These are phyloP conservation scores for Hemitrygon akajei DNA, from an alignment of 2,797 vertebrate species.

Conservation along the genomic window DNA sequence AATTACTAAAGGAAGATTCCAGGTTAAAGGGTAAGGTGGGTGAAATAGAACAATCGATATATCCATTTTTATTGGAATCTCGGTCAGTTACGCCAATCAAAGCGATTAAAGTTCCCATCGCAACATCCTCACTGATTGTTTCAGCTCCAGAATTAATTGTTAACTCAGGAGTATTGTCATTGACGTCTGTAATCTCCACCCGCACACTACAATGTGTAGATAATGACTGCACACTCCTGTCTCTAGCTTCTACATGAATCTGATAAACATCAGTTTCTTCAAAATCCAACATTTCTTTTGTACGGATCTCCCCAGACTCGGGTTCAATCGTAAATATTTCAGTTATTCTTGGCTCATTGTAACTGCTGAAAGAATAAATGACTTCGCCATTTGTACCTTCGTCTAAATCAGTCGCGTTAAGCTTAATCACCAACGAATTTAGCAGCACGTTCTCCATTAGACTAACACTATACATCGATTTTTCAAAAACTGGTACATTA, in stretches of 20 bases:
- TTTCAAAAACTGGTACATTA: slow-evolving; percentile 45
- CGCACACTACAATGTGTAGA: slow-evolving; percentile 39
- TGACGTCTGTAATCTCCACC: slow-evolving; percentile 45
- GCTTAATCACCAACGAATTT: slow-evolving; percentile 38
- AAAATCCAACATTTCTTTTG: slow-evolving; percentile 43
- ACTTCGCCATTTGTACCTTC: slow-evolving; percentile 42
- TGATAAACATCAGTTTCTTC: slow-evolving; percentile 43
- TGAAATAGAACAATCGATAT: slow-evolving; percentile 39
- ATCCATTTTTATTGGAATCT: slow-evolving; percentile 42
- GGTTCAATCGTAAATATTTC: slow-evolving; percentile 47
- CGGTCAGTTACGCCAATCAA: slow-evolving; percentile 44
- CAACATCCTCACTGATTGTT: slow-evolving; percentile 39
- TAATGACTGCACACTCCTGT: slow-evolving; percentile 42
- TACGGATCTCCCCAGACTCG: slow-evolving; percentile 43
- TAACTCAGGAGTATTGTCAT: slow-evolving; percentile 46
- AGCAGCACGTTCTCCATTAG: slow-evolving; percentile 41
- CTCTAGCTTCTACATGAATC: slow-evolving; percentile 42
- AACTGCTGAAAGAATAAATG: slow-evolving; percentile 39
- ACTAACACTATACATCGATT: slow-evolving; percentile 42
- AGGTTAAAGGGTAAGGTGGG: slow-evolving; percentile 39
- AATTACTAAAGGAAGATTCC: slow-evolving; percentile 40
- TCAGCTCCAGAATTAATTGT: slow-evolving; percentile 35
- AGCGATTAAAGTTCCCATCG: slow-evolving; percentile 39
- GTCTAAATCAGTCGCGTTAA: slow-evolving; percentile 43
- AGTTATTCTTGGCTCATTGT: slow-evolving; percentile 43